Base-by-base conservation (phyloP, 2,797 vertebrate species). In the Enteromius radiatus region DNA sequence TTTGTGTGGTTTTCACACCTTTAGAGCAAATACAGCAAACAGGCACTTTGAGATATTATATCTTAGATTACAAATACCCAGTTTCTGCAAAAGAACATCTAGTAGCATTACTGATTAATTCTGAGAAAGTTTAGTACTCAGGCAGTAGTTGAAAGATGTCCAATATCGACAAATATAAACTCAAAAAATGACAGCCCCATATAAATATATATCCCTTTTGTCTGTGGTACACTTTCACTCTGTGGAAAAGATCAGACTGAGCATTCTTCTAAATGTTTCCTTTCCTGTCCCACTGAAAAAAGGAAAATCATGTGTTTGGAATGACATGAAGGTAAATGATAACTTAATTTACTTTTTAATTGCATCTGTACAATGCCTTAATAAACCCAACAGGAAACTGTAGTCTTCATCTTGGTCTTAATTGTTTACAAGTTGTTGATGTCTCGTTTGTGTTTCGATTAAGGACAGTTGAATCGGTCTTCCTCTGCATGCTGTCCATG, bases 401-500 rank as follows among this genome's bases (percentile, higher is more conserved):
- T 5, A 28, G 38, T 64, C 76, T 31, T 63, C 10, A 9, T n/a
- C n/a, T 56, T 23, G 11, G 54, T 59, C n/a, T 59, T 49, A 67
- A 33, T n/a, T 52, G 45, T 54, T 45, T 69, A 17, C 2, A 14
- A 74, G 12, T 56, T 36, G 26, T 63, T 36, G 14, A 59, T 21
- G 36, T 52, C 47, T 69, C 7, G 31, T 74, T 26, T 69, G 38
- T 76, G 54, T 56, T 83, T 68, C 4, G 12, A 67, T 82, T 33
- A 43, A 73, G 31, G 75, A 54, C 52, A 69, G 17, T 59, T 47
- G n/a, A 68, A 45, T 52, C 70, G 71, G 52, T 77, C 70, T 81
- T n/a, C n/a, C 79, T 90, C 73, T 84, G 84, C 47, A n/a, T 82
- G 47, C 9, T 49, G 63, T 38, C 61, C 67, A 17, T 3, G 26